Evolutionary conservation across 2,113 vertebrate genomes (phyloP).

Genomic region (Carassius gibelio): DNA sequence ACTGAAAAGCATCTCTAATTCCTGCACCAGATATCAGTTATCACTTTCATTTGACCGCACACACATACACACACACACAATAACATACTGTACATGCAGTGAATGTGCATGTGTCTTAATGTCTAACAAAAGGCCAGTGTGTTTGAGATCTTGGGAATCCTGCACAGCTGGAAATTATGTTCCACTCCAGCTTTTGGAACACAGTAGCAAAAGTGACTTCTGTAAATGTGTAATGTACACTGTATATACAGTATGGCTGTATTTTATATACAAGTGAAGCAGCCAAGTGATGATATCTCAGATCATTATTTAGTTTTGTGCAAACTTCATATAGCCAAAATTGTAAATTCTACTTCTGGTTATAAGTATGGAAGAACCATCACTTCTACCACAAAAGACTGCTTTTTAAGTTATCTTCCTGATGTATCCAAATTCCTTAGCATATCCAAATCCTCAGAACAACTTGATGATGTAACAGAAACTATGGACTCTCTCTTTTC

Average conservation of each 20-base stretch:
- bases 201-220: not conserved
- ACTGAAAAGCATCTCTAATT: not conserved
- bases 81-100: not conserved
- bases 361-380: too few species aligned
- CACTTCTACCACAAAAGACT: too few species aligned
- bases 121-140: conserved; percentile 16
- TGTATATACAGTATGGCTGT: not conserved
- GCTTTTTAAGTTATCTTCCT: too few species aligned
- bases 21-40: not conserved
- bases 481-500: too few species aligned
- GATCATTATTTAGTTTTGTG: too few species aligned
- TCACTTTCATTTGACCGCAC: conserved; percentile 15
- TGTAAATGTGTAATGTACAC: not conserved
- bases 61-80: not conserved
- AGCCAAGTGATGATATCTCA: too few species aligned
- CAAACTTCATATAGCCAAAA: too few species aligned
- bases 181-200: conserved; percentile 7
- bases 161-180: conserved; percentile 21
- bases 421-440: too few species aligned
- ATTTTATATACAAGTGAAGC: not conserved
- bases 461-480: too few species aligned
- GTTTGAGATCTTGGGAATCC: conserved; percentile 34
- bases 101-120: conserved; percentile 19
- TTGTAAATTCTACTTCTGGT: too few species aligned
- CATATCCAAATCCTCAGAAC: too few species aligned